These are phyloP conservation scores for Morpho deidamia DNA, from an alignment of 2,888 invertebrate species.

Conservation along the genomic window DNA sequence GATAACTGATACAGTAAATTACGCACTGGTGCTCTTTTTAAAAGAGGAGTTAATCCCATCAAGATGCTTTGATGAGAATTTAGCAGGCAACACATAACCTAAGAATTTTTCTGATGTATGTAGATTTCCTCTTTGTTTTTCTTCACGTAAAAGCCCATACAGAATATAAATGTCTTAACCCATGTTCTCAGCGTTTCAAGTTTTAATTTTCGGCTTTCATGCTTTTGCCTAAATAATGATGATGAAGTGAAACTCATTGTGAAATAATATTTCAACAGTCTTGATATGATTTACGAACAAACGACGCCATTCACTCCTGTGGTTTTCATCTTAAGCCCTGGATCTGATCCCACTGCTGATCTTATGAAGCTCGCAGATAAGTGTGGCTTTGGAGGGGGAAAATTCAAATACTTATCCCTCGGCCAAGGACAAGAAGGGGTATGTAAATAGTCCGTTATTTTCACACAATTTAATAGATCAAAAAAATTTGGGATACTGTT, in stretches of 20 bases:
- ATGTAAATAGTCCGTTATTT: constrained; percentile 26
- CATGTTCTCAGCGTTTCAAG: too few species aligned
- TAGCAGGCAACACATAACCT: too few species aligned
- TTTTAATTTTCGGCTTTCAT: neutral
- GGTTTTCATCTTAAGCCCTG: constrained; percentile 95
- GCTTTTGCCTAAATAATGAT: neutral
- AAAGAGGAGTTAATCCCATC: too few species aligned
- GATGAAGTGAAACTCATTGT: neutral
- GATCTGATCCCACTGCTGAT: constrained; percentile 94
- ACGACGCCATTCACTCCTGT: constrained; percentile 91
- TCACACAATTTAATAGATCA: too few species aligned
- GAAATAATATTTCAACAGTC: constrained; percentile 61
- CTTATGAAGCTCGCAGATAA: constrained; percentile 87
- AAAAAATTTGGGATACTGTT: too few species aligned
- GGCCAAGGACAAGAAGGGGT: constrained; percentile 96
- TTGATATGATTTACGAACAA: constrained; percentile 91
- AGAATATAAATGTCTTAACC: too few species aligned
- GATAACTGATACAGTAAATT: too few species aligned
- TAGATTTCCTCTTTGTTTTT: too few species aligned
- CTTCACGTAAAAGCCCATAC: too few species aligned
- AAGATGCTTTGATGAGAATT: too few species aligned
- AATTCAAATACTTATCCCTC: constrained; percentile 92
- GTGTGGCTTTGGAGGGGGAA: constrained; percentile 83
- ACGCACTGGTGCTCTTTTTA: too few species aligned
- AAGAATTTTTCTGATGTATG: neutral